Evolutionary conservation across 2,797 vertebrate species (phyloP).

Genomic region (Salarias fasciatus): DNA sequence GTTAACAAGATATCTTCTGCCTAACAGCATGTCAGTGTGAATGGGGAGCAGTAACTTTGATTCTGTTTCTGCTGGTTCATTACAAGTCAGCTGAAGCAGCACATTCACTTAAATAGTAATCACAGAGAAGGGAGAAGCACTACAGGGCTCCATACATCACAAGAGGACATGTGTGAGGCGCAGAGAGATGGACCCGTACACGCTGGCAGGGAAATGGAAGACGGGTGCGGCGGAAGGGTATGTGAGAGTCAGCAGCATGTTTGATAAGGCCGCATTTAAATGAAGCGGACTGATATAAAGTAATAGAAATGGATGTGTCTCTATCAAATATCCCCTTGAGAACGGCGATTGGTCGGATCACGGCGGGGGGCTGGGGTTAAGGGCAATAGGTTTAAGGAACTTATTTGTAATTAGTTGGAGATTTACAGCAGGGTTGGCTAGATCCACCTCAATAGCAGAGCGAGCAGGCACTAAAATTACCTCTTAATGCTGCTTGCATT

Average conservation of each 20-base stretch:
- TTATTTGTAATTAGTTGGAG: conserved; percentile 63
- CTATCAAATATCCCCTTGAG: conserved; percentile 35
- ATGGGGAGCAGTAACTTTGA: conserved; percentile 45
- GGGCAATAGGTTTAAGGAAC: conserved; percentile 49
- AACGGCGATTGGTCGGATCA: conserved; percentile 54
- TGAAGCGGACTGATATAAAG: conserved; percentile 26
- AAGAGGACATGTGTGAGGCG: conserved; percentile 62
- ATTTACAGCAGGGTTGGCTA: conserved; percentile 53
- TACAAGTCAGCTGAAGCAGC: conserved; percentile 55
- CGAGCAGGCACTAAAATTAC: conserved; percentile 53
- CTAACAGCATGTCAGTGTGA: conserved; percentile 30
- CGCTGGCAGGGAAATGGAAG: conserved; percentile 66
- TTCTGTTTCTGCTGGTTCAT: conserved; percentile 68
- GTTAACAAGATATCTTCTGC: conserved; percentile 40
- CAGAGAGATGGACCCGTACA: conserved; percentile 59
- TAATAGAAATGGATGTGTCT: conserved; percentile 42
- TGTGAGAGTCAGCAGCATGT: conserved; percentile 63
- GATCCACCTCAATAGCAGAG: conserved; percentile 32
- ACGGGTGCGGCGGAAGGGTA: conserved; percentile 38
- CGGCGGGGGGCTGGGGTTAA: conserved; percentile 13
- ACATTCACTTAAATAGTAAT: conserved; percentile 74
- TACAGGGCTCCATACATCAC: conserved; percentile 65
- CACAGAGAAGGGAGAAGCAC: conserved; percentile 56
- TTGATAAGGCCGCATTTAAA: conserved; percentile 54
- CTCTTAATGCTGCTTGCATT: conserved; percentile 31